These are phyloP conservation scores for Acropternis orthonyx DNA, from an alignment of 2,797 vertebrate genomes.

Conservation along the genomic window DNA sequence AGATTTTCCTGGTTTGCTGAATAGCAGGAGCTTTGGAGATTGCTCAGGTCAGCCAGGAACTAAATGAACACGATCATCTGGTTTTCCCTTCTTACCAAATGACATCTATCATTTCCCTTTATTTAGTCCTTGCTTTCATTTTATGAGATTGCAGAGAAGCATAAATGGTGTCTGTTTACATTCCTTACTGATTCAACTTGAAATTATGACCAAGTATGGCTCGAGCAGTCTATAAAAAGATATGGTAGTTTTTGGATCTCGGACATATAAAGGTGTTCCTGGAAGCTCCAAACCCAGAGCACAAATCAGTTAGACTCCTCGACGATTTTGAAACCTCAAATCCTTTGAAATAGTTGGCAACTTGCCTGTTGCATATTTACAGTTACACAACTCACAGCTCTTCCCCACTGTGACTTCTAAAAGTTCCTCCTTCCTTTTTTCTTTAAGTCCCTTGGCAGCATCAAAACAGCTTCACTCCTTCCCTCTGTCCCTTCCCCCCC, in stretches of 20 bases:
- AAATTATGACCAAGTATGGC: constrained; percentile 28
- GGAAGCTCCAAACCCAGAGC: constrained; percentile 7
- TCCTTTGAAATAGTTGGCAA: constrained; percentile 59
- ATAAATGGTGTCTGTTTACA: constrained; percentile 47
- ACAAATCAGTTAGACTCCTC: constrained; percentile 27
- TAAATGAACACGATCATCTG: neutral
- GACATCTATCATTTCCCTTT: neutral
- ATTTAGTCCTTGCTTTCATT: constrained; percentile 20
- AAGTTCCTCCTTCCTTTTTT: constrained; percentile 58
- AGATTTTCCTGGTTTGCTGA: neutral
- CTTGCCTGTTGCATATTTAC: constrained; percentile 19
- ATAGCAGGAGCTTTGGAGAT: neutral
- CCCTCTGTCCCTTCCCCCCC: neutral
- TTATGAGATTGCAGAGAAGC: constrained; percentile 9
- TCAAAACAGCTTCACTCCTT: neutral
- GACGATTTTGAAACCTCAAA: constrained; percentile 47
- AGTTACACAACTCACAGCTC: constrained; percentile 45
- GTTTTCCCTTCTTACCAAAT: neutral
- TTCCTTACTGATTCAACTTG: constrained; percentile 5
- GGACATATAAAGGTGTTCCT: constrained; percentile 28
- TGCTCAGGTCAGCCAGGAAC: neutral
- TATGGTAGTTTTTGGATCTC: neutral
- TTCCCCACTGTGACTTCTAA: constrained; percentile 50
- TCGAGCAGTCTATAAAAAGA: neutral
- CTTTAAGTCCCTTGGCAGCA: constrained; percentile 17